phyloP scores from a whole-genome alignment of 2,113 vertebrate species.

The Martes martes region DNA sequence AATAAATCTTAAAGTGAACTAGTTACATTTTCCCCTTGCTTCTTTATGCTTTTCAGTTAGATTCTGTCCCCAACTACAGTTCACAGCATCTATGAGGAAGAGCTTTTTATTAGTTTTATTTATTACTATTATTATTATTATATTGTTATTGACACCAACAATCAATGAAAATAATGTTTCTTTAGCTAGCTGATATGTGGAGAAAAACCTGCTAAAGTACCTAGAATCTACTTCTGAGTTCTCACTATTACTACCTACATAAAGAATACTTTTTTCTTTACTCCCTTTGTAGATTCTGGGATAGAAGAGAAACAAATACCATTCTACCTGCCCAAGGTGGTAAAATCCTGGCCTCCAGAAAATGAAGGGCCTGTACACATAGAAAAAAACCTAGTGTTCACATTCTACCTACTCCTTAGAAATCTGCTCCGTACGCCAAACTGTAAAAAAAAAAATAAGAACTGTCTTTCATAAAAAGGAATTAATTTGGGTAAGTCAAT shows the following conservation, averaged over 20 bases:
- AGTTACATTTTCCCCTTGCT: background rate
- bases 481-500: background rate
- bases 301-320: background rate
- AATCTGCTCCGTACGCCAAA: background rate
- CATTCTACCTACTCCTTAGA: background rate
- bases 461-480: background rate
- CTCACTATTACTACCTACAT: background rate
- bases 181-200: background rate
- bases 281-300: background rate
- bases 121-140: background rate
- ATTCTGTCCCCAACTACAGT: background rate
- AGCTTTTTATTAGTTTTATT: background rate
- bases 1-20: background rate
- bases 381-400: background rate
- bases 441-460: background rate
- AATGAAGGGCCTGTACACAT: background rate
- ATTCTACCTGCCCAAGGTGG: background rate
- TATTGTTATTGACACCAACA: background rate
- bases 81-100: background rate
- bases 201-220: background rate
- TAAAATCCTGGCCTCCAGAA: background rate
- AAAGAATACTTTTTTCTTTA: background rate
- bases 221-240: background rate
- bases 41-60: background rate
- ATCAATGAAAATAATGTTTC: background rate